phyloP scores from a whole-genome alignment of 2,888 invertebrate genomes.

The Leistus spinibarbis region DNA sequence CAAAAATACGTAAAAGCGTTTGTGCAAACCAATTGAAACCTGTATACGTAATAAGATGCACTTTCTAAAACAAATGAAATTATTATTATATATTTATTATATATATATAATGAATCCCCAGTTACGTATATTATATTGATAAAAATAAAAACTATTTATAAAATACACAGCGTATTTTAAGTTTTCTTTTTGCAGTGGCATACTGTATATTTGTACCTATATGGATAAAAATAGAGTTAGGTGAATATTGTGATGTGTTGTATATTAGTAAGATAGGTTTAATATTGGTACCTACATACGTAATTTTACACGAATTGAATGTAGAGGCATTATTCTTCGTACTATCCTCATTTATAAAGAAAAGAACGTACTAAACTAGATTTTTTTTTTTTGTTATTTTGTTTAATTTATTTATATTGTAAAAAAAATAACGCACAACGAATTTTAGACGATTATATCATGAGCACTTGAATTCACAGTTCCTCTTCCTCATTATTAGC shows the following conservation, averaged over 20 bases:
- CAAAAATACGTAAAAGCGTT: conserved; percentile 39
- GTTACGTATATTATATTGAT: conserved; percentile 34
- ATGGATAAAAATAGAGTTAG: conserved; percentile 59
- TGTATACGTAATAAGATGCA: conserved; percentile 34
- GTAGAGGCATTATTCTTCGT: neutral
- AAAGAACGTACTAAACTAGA: neutral
- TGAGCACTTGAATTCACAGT: conserved; percentile 3
- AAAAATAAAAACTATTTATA: conserved; percentile 37
- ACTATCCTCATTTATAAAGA: conserved; percentile 8
- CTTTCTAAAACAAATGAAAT: conserved; percentile 13
- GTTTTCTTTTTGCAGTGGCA: conserved; percentile 44
- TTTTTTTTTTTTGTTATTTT: neutral
- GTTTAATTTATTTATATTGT: neutral
- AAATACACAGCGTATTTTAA: conserved; percentile 34
- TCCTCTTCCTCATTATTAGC: conserved; percentile 11
- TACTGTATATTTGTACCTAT: conserved; percentile 60
- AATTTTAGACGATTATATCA: neutral
- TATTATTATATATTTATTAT: conserved; percentile 30
- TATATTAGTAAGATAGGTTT: conserved; percentile 52
- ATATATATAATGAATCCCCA: conserved; percentile 17
- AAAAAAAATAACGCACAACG: conserved; percentile 4
- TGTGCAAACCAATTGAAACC: conserved; percentile 33
- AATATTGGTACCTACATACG: conserved; percentile 31
- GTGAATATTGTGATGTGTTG: conserved; percentile 60
- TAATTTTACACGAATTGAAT: conserved; percentile 1